Evolutionary conservation across 2,113 vertebrate species (phyloP).

Genomic region (Labeo rohita): DNA sequence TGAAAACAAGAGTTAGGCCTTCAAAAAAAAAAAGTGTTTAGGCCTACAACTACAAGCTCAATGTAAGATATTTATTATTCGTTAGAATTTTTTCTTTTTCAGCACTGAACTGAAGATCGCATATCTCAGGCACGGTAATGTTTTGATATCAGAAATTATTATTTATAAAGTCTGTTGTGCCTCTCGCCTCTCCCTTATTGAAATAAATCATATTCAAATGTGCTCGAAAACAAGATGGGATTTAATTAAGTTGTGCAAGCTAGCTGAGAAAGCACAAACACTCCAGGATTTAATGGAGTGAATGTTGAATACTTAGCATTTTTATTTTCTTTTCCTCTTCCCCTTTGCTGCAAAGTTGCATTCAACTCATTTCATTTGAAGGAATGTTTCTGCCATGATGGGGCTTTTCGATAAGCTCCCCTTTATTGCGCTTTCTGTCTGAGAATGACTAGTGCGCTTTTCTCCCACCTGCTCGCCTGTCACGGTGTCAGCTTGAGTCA

Average conservation of each 20-base stretch:
- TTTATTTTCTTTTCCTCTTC: slow-evolving; percentile 13
- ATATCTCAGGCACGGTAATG: slow-evolving; percentile 6
- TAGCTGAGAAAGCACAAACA: slow-evolving; percentile 59
- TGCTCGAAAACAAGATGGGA: slow-evolving; percentile 49
- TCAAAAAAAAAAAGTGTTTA: neutral
- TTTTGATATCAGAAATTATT: slow-evolving; percentile 41
- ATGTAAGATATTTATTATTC: neutral
- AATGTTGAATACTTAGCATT: slow-evolving; percentile 34
- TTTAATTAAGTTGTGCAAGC: slow-evolving; percentile 60
- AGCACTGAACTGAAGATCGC: neutral
- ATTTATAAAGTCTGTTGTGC: slow-evolving; percentile 54
- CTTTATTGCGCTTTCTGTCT: slow-evolving; percentile 41
- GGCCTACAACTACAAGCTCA: neutral
- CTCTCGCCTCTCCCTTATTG: slow-evolving; percentile 49
- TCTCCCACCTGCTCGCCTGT: slow-evolving; percentile 57
- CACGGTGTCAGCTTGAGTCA: slow-evolving; percentile 66
- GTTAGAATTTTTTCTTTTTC: neutral
- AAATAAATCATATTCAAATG: slow-evolving; percentile 59
- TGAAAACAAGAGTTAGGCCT: neutral
- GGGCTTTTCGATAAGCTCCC: slow-evolving; percentile 40
- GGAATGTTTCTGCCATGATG: slow-evolving; percentile 28
- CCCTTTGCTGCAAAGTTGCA: slow-evolving; percentile 15
- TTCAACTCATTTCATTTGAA: slow-evolving; percentile 40
- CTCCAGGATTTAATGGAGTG: slow-evolving; percentile 39
- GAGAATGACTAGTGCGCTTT: slow-evolving; percentile 51